Conservation (phyloP, 2,888 invertebrate species). For the Clepsis dumicolana region DNA sequence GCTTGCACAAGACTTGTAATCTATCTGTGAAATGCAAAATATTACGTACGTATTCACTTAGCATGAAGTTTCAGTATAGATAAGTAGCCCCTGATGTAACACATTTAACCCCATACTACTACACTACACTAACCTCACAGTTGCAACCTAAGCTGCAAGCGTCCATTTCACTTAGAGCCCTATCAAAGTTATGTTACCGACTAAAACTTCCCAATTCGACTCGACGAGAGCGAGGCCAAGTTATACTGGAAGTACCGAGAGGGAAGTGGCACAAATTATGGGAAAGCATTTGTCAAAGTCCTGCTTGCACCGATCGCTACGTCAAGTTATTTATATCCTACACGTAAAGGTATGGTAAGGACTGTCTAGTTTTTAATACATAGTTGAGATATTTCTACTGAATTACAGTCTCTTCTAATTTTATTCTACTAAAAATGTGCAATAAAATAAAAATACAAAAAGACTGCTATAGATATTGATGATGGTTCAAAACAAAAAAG, state of each 20-base stretch:
- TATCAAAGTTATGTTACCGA: slow-evolving; percentile 36
- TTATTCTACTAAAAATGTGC: too few species aligned
- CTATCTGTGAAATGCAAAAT: slow-evolving; percentile 58
- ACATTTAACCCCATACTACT: slow-evolving; percentile 69
- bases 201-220: slow-evolving; percentile 40
- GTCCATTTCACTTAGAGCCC: slow-evolving; percentile 57
- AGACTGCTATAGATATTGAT: too few species aligned
- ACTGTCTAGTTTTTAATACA: not conserved
- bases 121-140: slow-evolving; percentile 61
- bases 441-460: too few species aligned
- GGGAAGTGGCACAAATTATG: slow-evolving; percentile 69
- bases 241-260: slow-evolving; percentile 52
- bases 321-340: slow-evolving; percentile 38
- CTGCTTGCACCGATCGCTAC: slow-evolving; percentile 61
- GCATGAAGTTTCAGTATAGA: slow-evolving; percentile 71
- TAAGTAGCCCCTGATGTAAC: slow-evolving; percentile 77
- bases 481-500: too few species aligned
- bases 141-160: slow-evolving; percentile 63
- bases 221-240: slow-evolving; percentile 51
- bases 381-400: slow-evolving; percentile 7
- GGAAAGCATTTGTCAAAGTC: slow-evolving; percentile 77
- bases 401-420: too few species aligned
- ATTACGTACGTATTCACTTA: slow-evolving; percentile 71
- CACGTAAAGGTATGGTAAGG: slow-evolving; percentile 9
- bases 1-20: not conserved